These are phyloP conservation scores for Alethe castanea DNA, from an alignment of 2,113 vertebrate genomes.

Conservation along the genomic window DNA sequence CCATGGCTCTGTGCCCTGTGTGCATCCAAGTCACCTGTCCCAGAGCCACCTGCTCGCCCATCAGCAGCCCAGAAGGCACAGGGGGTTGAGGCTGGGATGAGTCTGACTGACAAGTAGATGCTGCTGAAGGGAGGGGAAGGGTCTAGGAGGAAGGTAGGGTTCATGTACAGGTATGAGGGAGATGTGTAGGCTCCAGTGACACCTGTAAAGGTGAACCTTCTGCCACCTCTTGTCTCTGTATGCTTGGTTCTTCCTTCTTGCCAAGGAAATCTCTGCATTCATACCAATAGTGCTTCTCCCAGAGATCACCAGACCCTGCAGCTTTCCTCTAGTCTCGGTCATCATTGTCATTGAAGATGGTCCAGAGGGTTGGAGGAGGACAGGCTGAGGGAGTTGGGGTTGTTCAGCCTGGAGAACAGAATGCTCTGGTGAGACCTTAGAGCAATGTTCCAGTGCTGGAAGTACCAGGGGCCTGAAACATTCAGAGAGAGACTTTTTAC, in stretches of 20 bases:
- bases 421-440: neutral
- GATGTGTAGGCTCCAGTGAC: neutral
- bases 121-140: neutral
- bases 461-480: neutral
- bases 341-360: neutral
- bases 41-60: neutral
- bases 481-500: neutral
- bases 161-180: neutral
- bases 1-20: fast-evolving
- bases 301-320: neutral
- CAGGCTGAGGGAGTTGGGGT: neutral
- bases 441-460: neutral
- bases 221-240: neutral
- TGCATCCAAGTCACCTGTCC: neutral
- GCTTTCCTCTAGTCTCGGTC: neutral
- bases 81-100: neutral
- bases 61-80: neutral
- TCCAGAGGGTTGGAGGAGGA: neutral
- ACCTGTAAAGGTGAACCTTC: neutral
- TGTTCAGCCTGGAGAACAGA: neutral
- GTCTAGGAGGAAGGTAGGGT: neutral
- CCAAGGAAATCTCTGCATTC: neutral
- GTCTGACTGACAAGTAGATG: neutral
- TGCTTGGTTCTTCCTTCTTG: neutral
- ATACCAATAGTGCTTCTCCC: neutral